Evolutionary conservation across 2,888 invertebrate species (phyloP), one percentile per base, ranked within the genome.

Genomic region (Seira musarum): DNA sequence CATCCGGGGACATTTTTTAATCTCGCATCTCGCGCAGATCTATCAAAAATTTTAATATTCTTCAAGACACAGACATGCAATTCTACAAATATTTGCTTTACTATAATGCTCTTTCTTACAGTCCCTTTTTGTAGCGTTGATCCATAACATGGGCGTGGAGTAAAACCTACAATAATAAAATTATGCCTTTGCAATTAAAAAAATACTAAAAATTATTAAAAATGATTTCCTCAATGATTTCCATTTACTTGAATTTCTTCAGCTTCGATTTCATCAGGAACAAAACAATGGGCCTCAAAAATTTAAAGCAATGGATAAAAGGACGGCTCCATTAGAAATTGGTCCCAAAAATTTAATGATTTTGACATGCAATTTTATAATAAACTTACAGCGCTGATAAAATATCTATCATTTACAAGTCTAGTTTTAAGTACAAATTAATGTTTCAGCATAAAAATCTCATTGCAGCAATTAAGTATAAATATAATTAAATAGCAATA

Each of bases 261-360:
- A 1, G 71, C 24, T 15, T 24, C 24, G 6, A 63, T 24, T 10
- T n/a, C 21, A 1, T 63, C 40, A 35, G 40, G 15, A 10, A 40
- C 53, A 19, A 72, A 72, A 17, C 71, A 72, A 63, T 72, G 71
- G 15, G 71, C 70, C 70, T 70, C 15, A 19, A 21, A 22, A 24
- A n/a, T 10, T 57, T 2, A 53, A n/a, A 65, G 21, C 2, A 13
- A 65, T 65, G 6, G 6, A 8, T 65, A 40, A 1, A 22, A 66
- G 17, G 17, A 66, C n/a, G n/a, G n/a, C n/a, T n/a, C n/a, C n/a
- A n/a, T n/a, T n/a, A n/a, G n/a, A n/a, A n/a, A n/a, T n/a, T n/a
- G n/a, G n/a, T n/a, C n/a, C n/a, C n/a, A n/a, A n/a, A n/a, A n/a
- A n/a, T n/a, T n/a, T n/a, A n/a, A n/a, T n/a, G n/a, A n/a, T n/a